These are phyloP conservation scores for Hoplostethus atlanticus DNA, from an alignment of 2,797 vertebrate species.

Conservation along the genomic window DNA sequence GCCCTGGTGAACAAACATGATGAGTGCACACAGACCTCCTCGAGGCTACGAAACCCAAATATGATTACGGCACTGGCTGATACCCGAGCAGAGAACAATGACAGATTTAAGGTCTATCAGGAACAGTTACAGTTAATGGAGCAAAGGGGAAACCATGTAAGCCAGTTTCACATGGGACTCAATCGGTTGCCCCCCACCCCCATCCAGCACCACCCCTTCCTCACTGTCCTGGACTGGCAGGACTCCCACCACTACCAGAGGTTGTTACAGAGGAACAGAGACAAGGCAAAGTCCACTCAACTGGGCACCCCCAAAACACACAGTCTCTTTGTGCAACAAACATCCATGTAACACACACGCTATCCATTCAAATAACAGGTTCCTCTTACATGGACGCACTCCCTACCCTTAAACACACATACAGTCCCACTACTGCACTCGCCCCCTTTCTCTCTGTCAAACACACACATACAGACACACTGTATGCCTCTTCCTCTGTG, in stretches of 20 bases:
- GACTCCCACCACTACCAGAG: constrained; percentile 49
- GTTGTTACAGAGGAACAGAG: constrained; percentile 36
- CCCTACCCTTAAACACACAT: constrained; percentile 32
- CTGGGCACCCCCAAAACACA: constrained; percentile 59
- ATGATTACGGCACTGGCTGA: constrained; percentile 53
- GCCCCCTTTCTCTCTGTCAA: constrained; percentile 3
- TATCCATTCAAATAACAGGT: constrained; percentile 25
- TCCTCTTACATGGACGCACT: constrained; percentile 9
- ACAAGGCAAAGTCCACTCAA: constrained; percentile 58
- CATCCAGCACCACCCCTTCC: constrained; percentile 52
- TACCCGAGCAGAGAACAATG: constrained; percentile 59
- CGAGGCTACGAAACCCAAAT: constrained; percentile 64
- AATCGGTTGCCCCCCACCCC: constrained; percentile 40
- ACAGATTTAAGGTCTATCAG: constrained; percentile 42
- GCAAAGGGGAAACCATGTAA: constrained; percentile 64
- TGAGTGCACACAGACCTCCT: constrained; percentile 45
- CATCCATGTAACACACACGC: constrained; percentile 45
- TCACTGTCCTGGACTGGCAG: constrained; percentile 60
- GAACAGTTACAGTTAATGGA: constrained; percentile 47
- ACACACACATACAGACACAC: not conserved
- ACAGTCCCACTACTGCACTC: constrained; percentile 34
- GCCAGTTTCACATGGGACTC: constrained; percentile 67
- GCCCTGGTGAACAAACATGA: constrained; percentile 65
- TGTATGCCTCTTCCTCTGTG: constrained; percentile 36
- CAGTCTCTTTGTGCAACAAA: constrained; percentile 46